phyloP scores from a whole-genome alignment of 2,797 vertebrate genomes.

The Buphagus erythrorhynchus region DNA sequence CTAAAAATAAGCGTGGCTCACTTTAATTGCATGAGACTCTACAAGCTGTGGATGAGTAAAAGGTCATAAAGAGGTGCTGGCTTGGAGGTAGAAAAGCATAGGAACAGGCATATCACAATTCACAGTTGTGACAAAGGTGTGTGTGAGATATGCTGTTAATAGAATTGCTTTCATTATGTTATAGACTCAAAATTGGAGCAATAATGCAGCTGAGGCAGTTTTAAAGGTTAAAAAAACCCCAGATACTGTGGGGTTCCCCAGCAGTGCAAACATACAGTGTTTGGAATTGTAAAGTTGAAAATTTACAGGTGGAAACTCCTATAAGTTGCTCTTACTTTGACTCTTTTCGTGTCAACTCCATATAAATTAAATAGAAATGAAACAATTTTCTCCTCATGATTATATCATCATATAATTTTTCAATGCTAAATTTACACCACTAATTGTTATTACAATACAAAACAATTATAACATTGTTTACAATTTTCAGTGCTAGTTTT shows the following conservation, averaged over 20 bases:
- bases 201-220: background rate
- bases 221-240: background rate
- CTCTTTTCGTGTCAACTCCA: background rate
- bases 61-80: slow-evolving; percentile 12
- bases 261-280: background rate
- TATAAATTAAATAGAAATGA: background rate
- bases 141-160: background rate
- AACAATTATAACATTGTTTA: background rate
- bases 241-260: background rate
- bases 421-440: background rate
- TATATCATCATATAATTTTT: background rate
- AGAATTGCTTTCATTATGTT: background rate
- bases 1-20: slow-evolving; percentile 51
- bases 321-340: background rate
- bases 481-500: background rate
- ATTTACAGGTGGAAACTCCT: background rate
- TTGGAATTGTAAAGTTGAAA: background rate
- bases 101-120: background rate
- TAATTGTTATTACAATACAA: background rate
- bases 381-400: background rate
- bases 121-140: background rate
- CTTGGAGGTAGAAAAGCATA: background rate
- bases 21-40: slow-evolving; percentile 41
- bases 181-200: background rate
- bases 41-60: slow-evolving; percentile 18